Evolutionary conservation across 2,113 vertebrate species (phyloP).

Genomic region (Crotalus tigris): DNA sequence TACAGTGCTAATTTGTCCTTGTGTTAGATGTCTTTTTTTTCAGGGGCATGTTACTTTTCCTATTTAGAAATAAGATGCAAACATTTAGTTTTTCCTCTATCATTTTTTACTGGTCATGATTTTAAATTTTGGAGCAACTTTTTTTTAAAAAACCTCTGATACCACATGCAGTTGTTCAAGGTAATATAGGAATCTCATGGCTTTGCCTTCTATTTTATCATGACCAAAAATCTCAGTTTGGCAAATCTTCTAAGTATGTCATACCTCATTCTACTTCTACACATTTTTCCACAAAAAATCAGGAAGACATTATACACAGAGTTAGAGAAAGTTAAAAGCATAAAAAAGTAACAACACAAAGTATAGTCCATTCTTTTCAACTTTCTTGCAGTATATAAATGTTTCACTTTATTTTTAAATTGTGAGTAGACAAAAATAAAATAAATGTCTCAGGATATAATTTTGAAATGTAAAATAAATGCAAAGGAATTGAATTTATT

Average conservation of each 20-base stretch:
- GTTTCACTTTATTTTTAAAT: background rate
- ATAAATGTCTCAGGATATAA: background rate
- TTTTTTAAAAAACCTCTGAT: background rate
- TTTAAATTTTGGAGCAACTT: background rate
- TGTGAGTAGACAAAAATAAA: background rate
- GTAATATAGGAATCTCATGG: background rate
- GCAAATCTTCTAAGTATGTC: background rate
- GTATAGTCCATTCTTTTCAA: conserved; percentile 7
- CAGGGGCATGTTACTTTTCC: background rate
- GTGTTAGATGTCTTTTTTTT: conserved; percentile 20
- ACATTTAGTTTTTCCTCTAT: conserved; percentile 22
- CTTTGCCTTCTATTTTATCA: conserved; percentile 10
- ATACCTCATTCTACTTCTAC: background rate
- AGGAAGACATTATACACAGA: conserved; percentile 7
- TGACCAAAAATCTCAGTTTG: background rate
- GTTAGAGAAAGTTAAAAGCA: background rate
- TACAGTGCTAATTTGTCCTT: conserved; percentile 42
- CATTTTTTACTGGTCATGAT: background rate
- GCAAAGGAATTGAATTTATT: background rate
- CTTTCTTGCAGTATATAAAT: background rate
- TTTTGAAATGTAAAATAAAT: background rate
- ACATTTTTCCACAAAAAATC: background rate
- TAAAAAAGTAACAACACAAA: conserved; percentile 3
- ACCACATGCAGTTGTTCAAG: background rate
- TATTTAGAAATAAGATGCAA: conserved; percentile 21